Conservation (phyloP, 1,140 invertebrate species). For the Drosophila bocki region DNA sequence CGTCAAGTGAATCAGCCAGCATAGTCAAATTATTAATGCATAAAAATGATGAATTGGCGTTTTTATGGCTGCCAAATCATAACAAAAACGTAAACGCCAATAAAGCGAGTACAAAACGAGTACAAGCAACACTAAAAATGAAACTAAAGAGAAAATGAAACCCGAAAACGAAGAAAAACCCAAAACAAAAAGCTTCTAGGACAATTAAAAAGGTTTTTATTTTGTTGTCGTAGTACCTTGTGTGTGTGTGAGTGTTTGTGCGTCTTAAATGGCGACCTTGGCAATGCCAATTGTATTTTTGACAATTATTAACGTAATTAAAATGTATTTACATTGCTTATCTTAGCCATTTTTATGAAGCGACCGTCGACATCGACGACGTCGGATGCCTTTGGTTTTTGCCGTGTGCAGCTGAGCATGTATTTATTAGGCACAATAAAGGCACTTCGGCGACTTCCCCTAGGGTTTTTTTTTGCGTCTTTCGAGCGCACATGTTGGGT, state of each 20-base stretch:
- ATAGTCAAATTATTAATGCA: constrained; percentile 39
- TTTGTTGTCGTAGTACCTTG: constrained; percentile 21
- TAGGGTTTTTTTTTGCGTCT: constrained; percentile 37
- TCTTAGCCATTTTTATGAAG: constrained; percentile 70
- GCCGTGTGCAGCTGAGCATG: constrained; percentile 75
- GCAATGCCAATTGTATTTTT: constrained; percentile 80
- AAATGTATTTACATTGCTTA: constrained; percentile 81
- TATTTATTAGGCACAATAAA: constrained; percentile 47
- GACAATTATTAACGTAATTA: constrained; percentile 85
- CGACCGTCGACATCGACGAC: constrained; percentile 60
- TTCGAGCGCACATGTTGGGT: constrained; percentile 8
- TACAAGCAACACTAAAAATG: constrained; percentile 11
- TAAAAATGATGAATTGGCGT: constrained; percentile 65
- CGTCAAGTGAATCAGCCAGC: constrained; percentile 13
- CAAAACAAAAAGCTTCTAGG: constrained; percentile 69
- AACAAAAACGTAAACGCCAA: constrained; percentile 50
- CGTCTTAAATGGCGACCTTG: constrained; percentile 68
- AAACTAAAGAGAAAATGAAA: constrained; percentile 15
- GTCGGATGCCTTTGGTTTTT: constrained; percentile 18
- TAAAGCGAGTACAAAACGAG: constrained; percentile 35
- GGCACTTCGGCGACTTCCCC: constrained; percentile 43
- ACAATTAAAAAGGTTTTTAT: constrained; percentile 75
- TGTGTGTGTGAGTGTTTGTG: constrained; percentile 15
- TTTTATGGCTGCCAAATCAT: constrained; percentile 49
- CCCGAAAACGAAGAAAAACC: constrained; percentile 33